phyloP scores from a whole-genome alignment of 2,797 vertebrate genomes.

The Octomys mimax region DNA sequence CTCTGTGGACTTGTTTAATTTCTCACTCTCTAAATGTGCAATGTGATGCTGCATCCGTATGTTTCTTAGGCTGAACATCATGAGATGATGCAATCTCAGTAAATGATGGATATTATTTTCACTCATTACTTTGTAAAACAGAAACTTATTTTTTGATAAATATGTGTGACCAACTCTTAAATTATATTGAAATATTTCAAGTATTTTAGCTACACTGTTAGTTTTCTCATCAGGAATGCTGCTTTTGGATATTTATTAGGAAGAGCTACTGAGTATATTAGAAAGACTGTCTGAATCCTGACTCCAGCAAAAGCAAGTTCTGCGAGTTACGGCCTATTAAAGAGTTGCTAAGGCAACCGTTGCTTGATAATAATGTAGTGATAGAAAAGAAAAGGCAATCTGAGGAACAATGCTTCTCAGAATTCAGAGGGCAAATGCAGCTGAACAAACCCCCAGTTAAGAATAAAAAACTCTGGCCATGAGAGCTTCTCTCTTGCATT shows the following conservation, averaged over 20 bases:
- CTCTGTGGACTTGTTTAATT: neutral
- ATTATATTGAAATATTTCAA: neutral
- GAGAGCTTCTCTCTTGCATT: neutral
- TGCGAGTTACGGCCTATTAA: conserved; percentile 65
- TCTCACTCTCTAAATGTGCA: neutral
- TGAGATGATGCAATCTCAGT: neutral
- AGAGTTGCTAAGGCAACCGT: conserved; percentile 82
- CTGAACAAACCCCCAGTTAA: neutral
- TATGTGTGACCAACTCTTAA: neutral
- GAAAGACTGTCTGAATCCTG: conserved; percentile 49
- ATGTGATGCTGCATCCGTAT: neutral
- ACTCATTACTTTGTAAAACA: conserved; percentile 14
- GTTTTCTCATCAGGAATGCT: conserved; percentile 41
- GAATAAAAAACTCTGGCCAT: neutral
- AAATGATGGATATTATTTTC: neutral
- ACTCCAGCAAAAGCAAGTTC: conserved; percentile 58
- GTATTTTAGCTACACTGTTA: conserved; percentile 25
- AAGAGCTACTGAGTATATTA: conserved; percentile 37
- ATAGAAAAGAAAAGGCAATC: conserved; percentile 73
- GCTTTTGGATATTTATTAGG: conserved; percentile 54
- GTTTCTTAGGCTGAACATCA: neutral
- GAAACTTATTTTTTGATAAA: conserved; percentile 25
- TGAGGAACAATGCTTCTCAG: conserved; percentile 72
- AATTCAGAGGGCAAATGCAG: conserved; percentile 64
- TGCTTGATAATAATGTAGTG: conserved; percentile 78